phyloP scores from a whole-genome alignment of 37 sponge, comb jelly and placozoan species.

The Halichondria panicea region DNA sequence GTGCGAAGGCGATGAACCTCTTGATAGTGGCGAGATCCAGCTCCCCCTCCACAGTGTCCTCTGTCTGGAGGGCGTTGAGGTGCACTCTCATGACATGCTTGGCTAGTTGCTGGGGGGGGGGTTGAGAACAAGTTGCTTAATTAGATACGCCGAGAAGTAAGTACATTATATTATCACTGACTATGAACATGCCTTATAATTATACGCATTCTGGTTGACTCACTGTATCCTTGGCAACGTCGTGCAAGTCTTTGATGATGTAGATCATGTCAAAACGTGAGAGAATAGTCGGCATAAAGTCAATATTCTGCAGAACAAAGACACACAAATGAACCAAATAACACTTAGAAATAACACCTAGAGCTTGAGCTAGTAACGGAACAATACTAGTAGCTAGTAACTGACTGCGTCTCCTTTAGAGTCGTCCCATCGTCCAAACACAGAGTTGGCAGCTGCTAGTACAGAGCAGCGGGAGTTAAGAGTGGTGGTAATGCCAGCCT shows the following conservation, averaged over 20 bases:
- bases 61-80: conserved; percentile 81
- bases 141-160: not conserved
- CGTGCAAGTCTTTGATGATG: conserved; percentile 96
- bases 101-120: conserved; percentile 68
- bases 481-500: conserved; percentile 99
- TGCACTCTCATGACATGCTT: conserved; percentile 98
- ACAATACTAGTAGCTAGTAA: not conserved
- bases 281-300: conserved; percentile 99
- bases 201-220: not conserved
- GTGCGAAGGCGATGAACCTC: conserved; percentile 85
- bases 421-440: conserved; percentile 99
- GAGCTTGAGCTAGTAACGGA: not conserved
- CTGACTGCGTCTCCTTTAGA: conserved; percentile 93
- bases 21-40: conserved; percentile 84
- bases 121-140: not conserved
- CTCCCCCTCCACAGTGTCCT: conserved; percentile 86
- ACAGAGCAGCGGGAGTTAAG: conserved; percentile 98
- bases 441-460: conserved; percentile 99
- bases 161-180: not conserved
- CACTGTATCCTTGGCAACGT: conserved; percentile 86
- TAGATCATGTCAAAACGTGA: conserved; percentile 99
- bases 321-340: not conserved
- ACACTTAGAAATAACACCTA: not conserved
- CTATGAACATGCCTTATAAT: not conserved
- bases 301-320: conserved; percentile 78